Base-by-base conservation (phyloP, 2,888 invertebrate genomes). In the Hyposoter dolosus region DNA sequence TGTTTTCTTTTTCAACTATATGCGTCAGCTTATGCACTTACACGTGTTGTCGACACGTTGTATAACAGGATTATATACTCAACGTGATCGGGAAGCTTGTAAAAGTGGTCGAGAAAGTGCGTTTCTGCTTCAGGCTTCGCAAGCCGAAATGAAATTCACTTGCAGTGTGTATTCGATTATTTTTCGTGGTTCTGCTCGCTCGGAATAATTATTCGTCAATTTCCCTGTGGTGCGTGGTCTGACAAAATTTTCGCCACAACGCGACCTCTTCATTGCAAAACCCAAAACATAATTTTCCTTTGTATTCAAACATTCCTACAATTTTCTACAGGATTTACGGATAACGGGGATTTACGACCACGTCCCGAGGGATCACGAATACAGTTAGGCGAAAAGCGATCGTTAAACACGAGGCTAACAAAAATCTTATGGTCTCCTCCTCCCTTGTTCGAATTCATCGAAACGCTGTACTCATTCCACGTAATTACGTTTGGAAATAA, bases 11-110 rank as follows among this genome's bases (percentile, higher is more conserved):
- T 56, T 28, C 23, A 28, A 32, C 40, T 12, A 74, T 74, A 45
- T 63, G 28, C 17, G 56, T 28, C 43, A 75, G 45, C 60, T 74
- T 63, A 75, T 10, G 63, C 32, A 32, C 60, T 63, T 75, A 63
- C 45, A 45, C 17, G 35, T 32, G 60, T 45, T 63, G 63, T 63
- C n/a, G 63, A 63, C 63, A 63, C 28, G 32, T 63, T 45, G n/a
- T 28, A 32, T 63, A 63, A 75, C 28, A 75, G 63, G 75, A 75
- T 75, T 75, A 75, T 28, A 45, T 75, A 45, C n/a, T 63, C 43
- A 75, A 60, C 60, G 63, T 60, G 45, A 43, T 45, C 23, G 12
- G 23, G 23, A 60, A 4, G 50, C 71, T 53, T 17, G 12, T 50
- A 1, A 28, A 28, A 63, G n/a, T 63, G 32, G 45, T 75, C 7